Evolutionary conservation across 2,888 invertebrate genomes (phyloP).

Genomic region (Zhuqinia jingwanae): DNA sequence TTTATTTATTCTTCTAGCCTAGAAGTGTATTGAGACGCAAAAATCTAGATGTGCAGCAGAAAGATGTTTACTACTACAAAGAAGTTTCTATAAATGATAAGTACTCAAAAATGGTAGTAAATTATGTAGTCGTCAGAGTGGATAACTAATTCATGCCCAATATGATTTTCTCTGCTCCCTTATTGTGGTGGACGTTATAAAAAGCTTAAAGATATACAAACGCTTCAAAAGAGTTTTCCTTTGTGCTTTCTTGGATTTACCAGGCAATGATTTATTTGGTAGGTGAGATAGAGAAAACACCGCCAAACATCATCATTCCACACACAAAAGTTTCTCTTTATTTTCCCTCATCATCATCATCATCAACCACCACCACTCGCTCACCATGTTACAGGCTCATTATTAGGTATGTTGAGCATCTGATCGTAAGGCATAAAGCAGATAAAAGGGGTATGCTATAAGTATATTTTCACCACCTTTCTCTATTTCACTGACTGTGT

Average conservation of each 20-base stretch:
- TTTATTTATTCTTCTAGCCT: no score
- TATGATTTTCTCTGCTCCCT: neutral
- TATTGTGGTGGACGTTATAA: no score
- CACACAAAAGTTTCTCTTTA: neutral
- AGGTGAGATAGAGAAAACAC: conserved; percentile 1
- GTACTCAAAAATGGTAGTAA: conserved; percentile 20
- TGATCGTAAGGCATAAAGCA: neutral
- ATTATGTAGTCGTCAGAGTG: conserved; percentile 22
- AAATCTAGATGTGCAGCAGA: no score
- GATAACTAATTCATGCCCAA: conserved; percentile 28
- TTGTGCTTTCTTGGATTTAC: neutral
- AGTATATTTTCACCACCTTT: neutral
- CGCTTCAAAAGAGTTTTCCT: neutral
- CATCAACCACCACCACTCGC: neutral
- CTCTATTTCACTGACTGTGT: no score
- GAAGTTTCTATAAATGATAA: neutral
- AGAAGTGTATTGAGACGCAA: no score
- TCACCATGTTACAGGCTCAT: conserved; percentile 14
- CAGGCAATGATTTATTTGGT: conserved; percentile 19
- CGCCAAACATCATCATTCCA: neutral
- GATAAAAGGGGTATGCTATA: neutral
- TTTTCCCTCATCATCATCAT: neutral
- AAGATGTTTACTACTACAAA: no score
- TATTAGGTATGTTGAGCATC: conserved; percentile 6
- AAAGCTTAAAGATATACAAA: no score